Evolutionary conservation across 1,140 invertebrate genomes (phyloP), one percentile per base, ranked within the genome.

Genomic region (Choristoneura fumiferana): DNA sequence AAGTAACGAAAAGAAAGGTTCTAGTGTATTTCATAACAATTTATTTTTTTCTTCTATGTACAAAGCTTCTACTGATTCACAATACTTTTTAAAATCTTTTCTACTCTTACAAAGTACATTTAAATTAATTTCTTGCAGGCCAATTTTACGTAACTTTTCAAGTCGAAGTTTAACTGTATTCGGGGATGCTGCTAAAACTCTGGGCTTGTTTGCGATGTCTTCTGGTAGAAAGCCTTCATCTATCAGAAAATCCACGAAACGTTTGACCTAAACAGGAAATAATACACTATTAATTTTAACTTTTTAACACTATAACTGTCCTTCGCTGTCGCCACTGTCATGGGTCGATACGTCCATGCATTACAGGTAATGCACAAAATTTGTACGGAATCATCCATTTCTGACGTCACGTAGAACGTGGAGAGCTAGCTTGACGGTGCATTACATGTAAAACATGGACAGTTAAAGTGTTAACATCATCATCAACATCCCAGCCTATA

Each of bases 81-180:
- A 79, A 72, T 77, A 84, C 59, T 81, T 90, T 72, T 81, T 58
- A 62, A 87, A 90, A 56, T 79, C 76, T 60, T 84, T 87, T 71
- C 76, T 82, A 67, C 84, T 87, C 78, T 79, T 84, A 65, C 81
- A 88, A 8, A 90, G 71, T 35, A 83, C 65, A 83, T 87, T 87
- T 57, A 90, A 71, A 79, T 87, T 89, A n/a, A 83, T 89, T 56
- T 77, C 62, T 53, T 66, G 57, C 8, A 84, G 37, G 18, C 81
- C 83, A 55, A 85, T 63, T 39, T 65, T 60, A 40, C 72, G 65
- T 35, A 90, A 67, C 49, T 75, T 80, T 57, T 84, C 64, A 56
- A 88, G 58, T 62, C 87, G 78, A 49, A 73, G 62, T 55, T 83
- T 69, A 14, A 89, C 73, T 49, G 87, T 90, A 40, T 82, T 81